A percentile compares a stretch with the other conserved stretches of the same genome.
phyloP scores from a whole-genome alignment of 2,888 invertebrate genomes.

The Auanema freiburgensis region DNA sequence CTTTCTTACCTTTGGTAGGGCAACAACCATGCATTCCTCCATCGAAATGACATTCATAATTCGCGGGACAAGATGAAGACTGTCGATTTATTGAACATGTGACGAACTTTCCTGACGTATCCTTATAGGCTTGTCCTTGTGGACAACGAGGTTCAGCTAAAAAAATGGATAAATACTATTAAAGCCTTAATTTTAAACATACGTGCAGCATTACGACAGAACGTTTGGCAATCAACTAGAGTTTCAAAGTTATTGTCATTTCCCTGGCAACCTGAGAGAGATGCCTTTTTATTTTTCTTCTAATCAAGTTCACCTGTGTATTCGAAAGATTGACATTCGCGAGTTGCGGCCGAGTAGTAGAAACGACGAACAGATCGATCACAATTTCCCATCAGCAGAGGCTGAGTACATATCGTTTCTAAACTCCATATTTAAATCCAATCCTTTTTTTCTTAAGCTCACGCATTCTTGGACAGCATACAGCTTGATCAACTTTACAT shows the following conservation, averaged over 20 bases:
- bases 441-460: slow-evolving; percentile 10
- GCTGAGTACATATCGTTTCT: slow-evolving; percentile 58
- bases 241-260: slow-evolving; percentile 59
- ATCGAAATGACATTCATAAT: slow-evolving; percentile 52
- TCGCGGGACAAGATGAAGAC: slow-evolving; percentile 46
- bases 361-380: slow-evolving; percentile 46
- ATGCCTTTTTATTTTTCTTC: background rate
- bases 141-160: slow-evolving; percentile 49
- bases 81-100: slow-evolving; percentile 40
- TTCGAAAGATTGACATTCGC: slow-evolving; percentile 54
- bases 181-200: slow-evolving; percentile 9
- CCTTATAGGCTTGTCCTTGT: slow-evolving; percentile 53
- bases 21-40: slow-evolving; percentile 52
- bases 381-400: slow-evolving; percentile 53
- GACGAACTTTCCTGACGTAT: slow-evolving; percentile 46
- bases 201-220: slow-evolving; percentile 54
- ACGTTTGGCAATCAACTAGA: slow-evolving; percentile 50
- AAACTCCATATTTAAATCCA: slow-evolving; percentile 9
- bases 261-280: slow-evolving; percentile 47
- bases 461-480: slow-evolving; percentile 59
- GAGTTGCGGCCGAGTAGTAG: slow-evolving; percentile 51
- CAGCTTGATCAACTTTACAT: slow-evolving; percentile 52
- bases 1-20: slow-evolving; percentile 38
- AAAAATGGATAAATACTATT: background rate
- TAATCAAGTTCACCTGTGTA: slow-evolving; percentile 33